Evolutionary conservation across 1,140 invertebrate genomes (phyloP), one percentile per base, ranked within the genome.

Genomic region (Elymnias hypermnestra): DNA sequence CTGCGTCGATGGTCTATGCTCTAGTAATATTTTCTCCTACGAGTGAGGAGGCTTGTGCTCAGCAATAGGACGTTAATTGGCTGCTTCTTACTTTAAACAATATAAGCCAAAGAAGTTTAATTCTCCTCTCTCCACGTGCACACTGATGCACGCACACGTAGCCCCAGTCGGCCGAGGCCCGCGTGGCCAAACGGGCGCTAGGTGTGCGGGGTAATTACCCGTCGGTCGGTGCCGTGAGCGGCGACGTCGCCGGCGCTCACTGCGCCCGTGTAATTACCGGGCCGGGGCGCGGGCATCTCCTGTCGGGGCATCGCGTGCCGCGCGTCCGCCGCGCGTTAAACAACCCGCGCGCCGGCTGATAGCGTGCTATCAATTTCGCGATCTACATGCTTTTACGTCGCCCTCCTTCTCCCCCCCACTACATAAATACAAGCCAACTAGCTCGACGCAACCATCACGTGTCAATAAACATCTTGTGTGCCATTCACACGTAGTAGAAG

Each of bases 351-450:
- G 70, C 73, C 75, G 83, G 82, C 78, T 73, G 81, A 85, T 85
- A 83, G 71, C 74, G 73, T 83, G 77, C 78, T 82, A 85, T 85
- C 82, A 82, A 83, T 78, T 85, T 82, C 72, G 82, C 82, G 77
- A 85, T 85, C 82, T 85, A 82, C 76, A 83, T 78, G 71, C 75
- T 63, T 81, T 73, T 78, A 83, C 76, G 71, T 79, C 78, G 78
- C 75, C 75, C 74, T 69, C 76, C 67, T 70, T 70, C 70, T 50
- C 65, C 65, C 65, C 71, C 66, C 79, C 72, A 82, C 78, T 72
- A 83, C 70, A 82, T 67, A n/a, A n/a, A n/a, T n/a, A n/a, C n/a
- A n/a, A n/a, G n/a, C n/a, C n/a, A n/a, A n/a, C n/a, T n/a, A n/a
- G 64, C 64, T 41, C 70, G 63, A 74, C 72, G 76, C 68, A 63